These are phyloP conservation scores for Antedon bifida DNA, from an alignment of 35 echinoderm and acorn worm genomes.

Conservation along the genomic window DNA sequence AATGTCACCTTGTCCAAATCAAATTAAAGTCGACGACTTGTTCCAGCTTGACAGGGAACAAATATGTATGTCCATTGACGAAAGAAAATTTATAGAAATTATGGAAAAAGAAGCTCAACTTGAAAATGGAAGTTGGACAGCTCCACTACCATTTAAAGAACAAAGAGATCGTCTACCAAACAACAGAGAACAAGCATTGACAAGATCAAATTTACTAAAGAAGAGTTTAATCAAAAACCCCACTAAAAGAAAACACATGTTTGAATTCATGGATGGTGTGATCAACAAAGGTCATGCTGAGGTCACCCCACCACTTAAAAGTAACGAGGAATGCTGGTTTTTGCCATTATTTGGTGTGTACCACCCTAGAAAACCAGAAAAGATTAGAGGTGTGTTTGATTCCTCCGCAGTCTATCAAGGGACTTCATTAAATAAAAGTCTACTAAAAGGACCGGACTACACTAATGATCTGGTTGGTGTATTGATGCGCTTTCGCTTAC, in stretches of 20 bases:
- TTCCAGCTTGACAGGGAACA: background rate
- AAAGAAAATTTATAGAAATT: slow-evolving; percentile 10
- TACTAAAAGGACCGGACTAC: slow-evolving; percentile 11
- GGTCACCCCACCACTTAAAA: background rate
- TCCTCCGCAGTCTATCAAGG: slow-evolving; percentile 27
- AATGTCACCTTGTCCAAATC: slow-evolving; percentile 6
- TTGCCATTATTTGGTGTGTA: slow-evolving; percentile 36
- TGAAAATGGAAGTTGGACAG: slow-evolving; percentile 19
- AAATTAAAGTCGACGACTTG: background rate
- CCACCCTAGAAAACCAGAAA: slow-evolving; percentile 8
- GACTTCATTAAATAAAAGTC: slow-evolving; percentile 25
- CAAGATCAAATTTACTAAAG: background rate
- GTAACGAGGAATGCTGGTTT: slow-evolving; percentile 25
- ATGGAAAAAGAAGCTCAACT: slow-evolving; percentile 19
- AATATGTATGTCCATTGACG: slow-evolving; percentile 3
- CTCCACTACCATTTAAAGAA: slow-evolving; percentile 16
- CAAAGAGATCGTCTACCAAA: slow-evolving; percentile 14
- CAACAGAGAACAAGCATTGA: slow-evolving; percentile 19
- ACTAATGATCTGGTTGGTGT: slow-evolving; percentile 38
- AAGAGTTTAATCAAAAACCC: slow-evolving; percentile 14
- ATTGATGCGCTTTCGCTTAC: slow-evolving; percentile 23
- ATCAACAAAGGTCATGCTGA: slow-evolving; percentile 23
- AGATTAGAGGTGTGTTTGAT: slow-evolving; percentile 26
- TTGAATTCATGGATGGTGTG: slow-evolving; percentile 25
- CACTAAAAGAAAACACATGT: slow-evolving; percentile 13